phyloP scores from a whole-genome alignment of 2,797 vertebrate species.

The Loris lydekkerianus region DNA sequence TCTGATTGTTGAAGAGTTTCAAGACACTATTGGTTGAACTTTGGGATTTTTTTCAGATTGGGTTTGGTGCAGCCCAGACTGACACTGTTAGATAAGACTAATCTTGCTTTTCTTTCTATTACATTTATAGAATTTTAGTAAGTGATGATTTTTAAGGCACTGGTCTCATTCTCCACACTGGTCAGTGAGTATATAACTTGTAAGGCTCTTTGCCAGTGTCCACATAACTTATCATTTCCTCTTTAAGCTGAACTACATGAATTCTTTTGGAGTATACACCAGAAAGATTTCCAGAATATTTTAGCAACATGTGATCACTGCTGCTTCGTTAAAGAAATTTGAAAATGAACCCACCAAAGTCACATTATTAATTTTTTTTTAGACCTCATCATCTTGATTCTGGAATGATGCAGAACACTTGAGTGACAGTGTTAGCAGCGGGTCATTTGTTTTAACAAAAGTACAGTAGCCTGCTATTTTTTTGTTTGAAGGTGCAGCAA shows the following conservation, averaged over 20 bases:
- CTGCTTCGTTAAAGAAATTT: background rate
- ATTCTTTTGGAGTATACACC: background rate
- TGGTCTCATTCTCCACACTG: background rate
- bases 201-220: background rate
- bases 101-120: conserved; percentile 11
- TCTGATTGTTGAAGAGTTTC: conserved; percentile 2
- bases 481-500: background rate
- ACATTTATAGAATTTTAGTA: background rate
- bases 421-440: background rate
- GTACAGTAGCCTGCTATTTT: background rate
- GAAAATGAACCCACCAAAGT: background rate
- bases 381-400: background rate
- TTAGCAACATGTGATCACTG: background rate
- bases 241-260: background rate
- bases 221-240: background rate
- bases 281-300: background rate
- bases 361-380: background rate
- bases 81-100: background rate
- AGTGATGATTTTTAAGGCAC: background rate
- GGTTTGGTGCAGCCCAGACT: background rate
- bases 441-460: conserved; percentile 41
- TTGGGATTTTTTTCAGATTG: background rate
- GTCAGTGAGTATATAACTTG: background rate
- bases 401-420: background rate
- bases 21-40: background rate